Base-by-base conservation (phyloP, 2,797 vertebrate species). In the Trematomus bernacchii region DNA sequence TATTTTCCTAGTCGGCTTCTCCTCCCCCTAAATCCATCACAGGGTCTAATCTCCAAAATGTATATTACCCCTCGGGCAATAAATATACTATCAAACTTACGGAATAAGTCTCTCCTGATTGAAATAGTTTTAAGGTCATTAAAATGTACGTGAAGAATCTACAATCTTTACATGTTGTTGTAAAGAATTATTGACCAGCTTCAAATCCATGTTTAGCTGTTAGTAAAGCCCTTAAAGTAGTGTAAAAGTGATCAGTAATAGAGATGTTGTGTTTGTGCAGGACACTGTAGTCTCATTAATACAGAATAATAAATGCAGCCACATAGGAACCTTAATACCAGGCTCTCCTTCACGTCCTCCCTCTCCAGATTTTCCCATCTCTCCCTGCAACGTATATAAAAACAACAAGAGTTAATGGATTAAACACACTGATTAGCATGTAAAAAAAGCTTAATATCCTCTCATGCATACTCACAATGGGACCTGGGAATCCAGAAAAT, bases 291-390 rank as follows among this genome's bases (percentile, higher is more conserved):
- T 75, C 33, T 76, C 23, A 57, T 23, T 18, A 63, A 4, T 18
- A 70, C 57, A 73, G 48, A 80, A 69, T 76, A 79, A 85, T 57
- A 92, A 89, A 79, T 73, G 78, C 64, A 90, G 84, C 72, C 87
- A 93, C 62, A 90, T 88, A 92, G 77, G 91, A 95, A 96, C 95
- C 95, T 96, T 96, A 91, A 95, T 94, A 95, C 95, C 95, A 79
- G 94, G 92, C 76, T 94, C 92, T 94, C 95, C 95, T 89, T 94
- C 92, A 81, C 64, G 82, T 84, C 95, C 95, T 71, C 27, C 71
- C 19, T 91, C 87, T 92, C 95, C 94, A 30, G 91, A 84, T 79
- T 89, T 94, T 33, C 94, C 95, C 88, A 93, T 94, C 62, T 90
- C 89, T 53, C 95, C 95, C 95, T 96, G 75, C 47, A 23, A 23